Base-by-base conservation (phyloP, 2,113 vertebrate genomes). In the Trematomus loennbergii region DNA sequence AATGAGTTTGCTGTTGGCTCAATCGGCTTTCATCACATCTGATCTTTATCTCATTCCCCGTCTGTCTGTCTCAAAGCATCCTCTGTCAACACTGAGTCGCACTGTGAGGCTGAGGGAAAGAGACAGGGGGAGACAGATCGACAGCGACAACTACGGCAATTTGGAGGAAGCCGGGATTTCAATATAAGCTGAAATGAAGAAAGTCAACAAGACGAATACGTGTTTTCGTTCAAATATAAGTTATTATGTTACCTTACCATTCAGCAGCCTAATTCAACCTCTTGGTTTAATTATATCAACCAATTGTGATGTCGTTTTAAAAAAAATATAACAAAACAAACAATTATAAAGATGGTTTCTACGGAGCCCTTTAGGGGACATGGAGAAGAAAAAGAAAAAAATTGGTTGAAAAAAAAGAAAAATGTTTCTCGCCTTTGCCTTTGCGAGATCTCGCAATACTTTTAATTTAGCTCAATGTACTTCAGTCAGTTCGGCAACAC, bases 11-110 rank as follows among this genome's bases (percentile, higher is more conserved):
- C 79, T 81, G 74, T 85, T 83, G 84, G 84, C 80, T 77, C 75
- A 29, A 86, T 89, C 87, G 71, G 74, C 72, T 85, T 88, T 89
- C 71, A 91, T 91, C 89, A 87, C 72, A 63, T 88, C 68, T 79
- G 77, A 89, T 82, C 85, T 82, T 84, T 72, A 75, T 90, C 86
- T 84, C 84, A 68, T 88, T 57, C n/a, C 68, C 71, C 33, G 55
- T 81, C 75, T 64, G 78, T 84, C 89, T 77, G 85, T 86, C 83
- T 86, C 76, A 61, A 55, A 62, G 73, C 72, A 85, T 88, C 75
- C 72, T 9, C 50, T 77, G 80, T 91, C 87, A 89, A 68, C 77
- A 22, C 58, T 16, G 67, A 80, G 85, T 89, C 87, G 80, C 50
- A 46, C 71, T 79, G 59, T 72, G 87, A 85, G 76, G 79, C 74